Percentiles rank a stretch among this genome's conserved stretches.
Conservation (phyloP, 2,113 vertebrate genomes). For the Eublepharis macularius region DNA sequence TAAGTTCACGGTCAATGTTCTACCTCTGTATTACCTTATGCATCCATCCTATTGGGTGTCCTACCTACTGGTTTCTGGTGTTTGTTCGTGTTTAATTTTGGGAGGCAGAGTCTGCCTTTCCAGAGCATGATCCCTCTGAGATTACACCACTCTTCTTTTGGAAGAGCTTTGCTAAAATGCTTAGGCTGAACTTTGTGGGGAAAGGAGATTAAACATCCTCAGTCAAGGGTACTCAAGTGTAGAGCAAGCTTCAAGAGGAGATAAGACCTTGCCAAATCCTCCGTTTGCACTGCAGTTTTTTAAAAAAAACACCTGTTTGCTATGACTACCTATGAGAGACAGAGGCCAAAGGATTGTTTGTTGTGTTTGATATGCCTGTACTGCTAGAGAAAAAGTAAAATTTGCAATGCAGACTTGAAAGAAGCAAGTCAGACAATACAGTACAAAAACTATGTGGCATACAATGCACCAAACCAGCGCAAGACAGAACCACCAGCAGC, state of each 20-base stretch:
- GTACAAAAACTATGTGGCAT: no score
- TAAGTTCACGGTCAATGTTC: background rate
- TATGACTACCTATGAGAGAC: no score
- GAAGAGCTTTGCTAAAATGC: background rate
- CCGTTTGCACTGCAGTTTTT: background rate
- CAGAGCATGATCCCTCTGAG: background rate
- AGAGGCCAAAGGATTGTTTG: background rate
- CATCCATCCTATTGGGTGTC: background rate
- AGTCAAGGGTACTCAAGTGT: slow-evolving; percentile 15
- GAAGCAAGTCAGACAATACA: background rate
- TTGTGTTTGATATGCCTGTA: background rate
- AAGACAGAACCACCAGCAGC: background rate
- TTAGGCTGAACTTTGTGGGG: slow-evolving; percentile 4
- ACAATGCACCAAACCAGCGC: no score
- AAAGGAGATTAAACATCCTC: background rate
- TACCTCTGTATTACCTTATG: background rate
- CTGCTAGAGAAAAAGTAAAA: background rate
- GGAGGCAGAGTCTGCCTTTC: background rate
- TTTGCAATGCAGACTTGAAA: background rate
- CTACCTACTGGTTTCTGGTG: background rate
- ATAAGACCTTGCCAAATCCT: slow-evolving; percentile 23
- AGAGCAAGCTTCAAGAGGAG: slow-evolving; percentile 10
- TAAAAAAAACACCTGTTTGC: background rate
- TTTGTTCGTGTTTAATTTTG: background rate
- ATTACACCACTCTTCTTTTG: background rate